These are phyloP conservation scores for Volucella inanis DNA, from an alignment of 2,888 invertebrate species.

Conservation along the genomic window DNA sequence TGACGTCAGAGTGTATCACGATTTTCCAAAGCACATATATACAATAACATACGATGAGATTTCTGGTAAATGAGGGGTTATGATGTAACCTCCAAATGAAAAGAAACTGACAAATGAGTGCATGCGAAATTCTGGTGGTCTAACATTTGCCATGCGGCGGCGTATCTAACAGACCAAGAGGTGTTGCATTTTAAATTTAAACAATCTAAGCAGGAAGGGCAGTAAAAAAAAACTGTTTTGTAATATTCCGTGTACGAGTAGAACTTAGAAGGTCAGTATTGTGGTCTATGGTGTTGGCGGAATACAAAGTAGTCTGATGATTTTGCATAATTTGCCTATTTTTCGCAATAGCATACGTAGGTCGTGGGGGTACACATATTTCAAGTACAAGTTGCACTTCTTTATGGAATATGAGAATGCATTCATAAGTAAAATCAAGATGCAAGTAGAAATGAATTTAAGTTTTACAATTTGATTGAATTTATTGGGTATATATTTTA, in stretches of 20 bases:
- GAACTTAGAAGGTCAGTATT: slow-evolving; percentile 31
- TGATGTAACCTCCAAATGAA: background rate
- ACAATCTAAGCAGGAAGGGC: slow-evolving; percentile 38
- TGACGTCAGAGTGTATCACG: slow-evolving; percentile 39
- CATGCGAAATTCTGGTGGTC: background rate
- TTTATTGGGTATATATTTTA: no score
- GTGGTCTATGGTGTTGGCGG: slow-evolving; percentile 33
- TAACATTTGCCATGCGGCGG: slow-evolving; percentile 8
- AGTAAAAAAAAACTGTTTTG: background rate
- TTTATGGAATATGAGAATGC: no score
- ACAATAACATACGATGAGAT: background rate
- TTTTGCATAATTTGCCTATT: slow-evolving; percentile 21
- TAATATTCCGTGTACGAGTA: background rate
- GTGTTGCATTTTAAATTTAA: slow-evolving; percentile 6
- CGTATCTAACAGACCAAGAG: background rate
- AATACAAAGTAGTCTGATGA: slow-evolving; percentile 12
- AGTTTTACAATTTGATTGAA: no score
- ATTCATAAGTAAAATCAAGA: no score
- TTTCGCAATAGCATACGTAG: background rate
- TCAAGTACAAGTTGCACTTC: background rate
- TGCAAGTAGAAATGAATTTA: no score
- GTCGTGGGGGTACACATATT: background rate
- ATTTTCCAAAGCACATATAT: slow-evolving; percentile 2
- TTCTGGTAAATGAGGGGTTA: background rate
- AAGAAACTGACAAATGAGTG: slow-evolving; percentile 1